These are phyloP conservation scores for Prosapia bicincta DNA, from an alignment of 2,888 invertebrate species.

Conservation along the genomic window DNA sequence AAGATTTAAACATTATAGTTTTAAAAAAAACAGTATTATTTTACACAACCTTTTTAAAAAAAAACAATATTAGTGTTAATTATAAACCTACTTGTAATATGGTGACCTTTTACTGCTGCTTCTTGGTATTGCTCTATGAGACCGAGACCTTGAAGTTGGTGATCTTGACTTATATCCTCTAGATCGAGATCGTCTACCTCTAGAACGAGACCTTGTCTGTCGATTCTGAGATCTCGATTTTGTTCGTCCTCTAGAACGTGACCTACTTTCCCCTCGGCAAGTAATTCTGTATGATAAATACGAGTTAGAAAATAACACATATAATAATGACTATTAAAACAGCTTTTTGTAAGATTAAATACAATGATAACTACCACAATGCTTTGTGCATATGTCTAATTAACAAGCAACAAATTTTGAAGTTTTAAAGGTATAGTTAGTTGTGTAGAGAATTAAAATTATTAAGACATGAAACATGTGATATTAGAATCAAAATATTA, in stretches of 20 bases:
- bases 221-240: slow-evolving; percentile 33
- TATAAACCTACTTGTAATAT: too few relatives aligned
- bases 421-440: too few relatives aligned
- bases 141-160: not conserved
- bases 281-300: not conserved
- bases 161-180: not conserved
- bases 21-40: too few relatives aligned
- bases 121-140: slow-evolving; percentile 3
- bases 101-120: not conserved
- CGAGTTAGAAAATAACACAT: not conserved
- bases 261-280: not conserved
- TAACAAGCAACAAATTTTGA: too few relatives aligned
- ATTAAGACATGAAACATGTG: too few relatives aligned
- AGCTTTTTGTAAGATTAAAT: too few relatives aligned
- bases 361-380: not conserved
- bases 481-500: too few relatives aligned
- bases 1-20: too few relatives aligned
- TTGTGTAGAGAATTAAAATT: too few relatives aligned
- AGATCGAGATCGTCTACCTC: slow-evolving; percentile 39
- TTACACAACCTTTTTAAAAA: too few relatives aligned
- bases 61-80: too few relatives aligned
- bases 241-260: slow-evolving; percentile 9
- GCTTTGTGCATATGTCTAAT: too few relatives aligned
- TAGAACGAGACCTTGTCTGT: slow-evolving; percentile 42
- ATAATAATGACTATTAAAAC: not conserved